A percentile compares a stretch with the other conserved stretches of the same genome.
These are phyloP conservation scores for Cordilura impudica DNA, from an alignment of 2,888 invertebrate genomes.

Conservation along the genomic window DNA sequence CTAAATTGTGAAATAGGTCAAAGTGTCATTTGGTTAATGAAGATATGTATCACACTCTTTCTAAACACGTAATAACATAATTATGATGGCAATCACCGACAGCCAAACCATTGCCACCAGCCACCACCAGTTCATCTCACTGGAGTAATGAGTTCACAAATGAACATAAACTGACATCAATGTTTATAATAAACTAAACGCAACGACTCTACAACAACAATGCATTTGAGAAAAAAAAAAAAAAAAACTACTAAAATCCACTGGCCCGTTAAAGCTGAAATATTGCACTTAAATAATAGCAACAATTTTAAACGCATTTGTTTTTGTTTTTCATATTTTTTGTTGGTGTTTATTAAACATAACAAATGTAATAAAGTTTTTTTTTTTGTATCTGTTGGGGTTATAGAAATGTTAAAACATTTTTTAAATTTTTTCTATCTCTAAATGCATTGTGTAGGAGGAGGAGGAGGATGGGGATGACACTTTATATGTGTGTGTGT, in stretches of 20 bases:
- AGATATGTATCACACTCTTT: constrained; percentile 23
- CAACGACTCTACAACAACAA: background rate
- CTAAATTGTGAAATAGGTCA: constrained; percentile 26
- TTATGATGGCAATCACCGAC: background rate
- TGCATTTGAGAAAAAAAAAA: background rate
- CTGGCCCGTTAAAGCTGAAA: constrained; percentile 3
- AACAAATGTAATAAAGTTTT: background rate
- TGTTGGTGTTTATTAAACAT: background rate
- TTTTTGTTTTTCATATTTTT: background rate
- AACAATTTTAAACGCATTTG: background rate
- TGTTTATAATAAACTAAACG: background rate
- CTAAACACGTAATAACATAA: background rate
- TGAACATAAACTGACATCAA: background rate
- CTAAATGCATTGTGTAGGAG: no score
- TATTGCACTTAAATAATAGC: constrained; percentile 24
- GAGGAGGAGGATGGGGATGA: no score
- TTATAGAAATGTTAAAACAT: background rate
- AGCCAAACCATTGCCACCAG: background rate
- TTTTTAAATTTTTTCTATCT: no score
- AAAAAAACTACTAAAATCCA: background rate
- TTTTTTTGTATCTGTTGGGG: background rate
- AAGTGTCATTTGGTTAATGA: constrained; percentile 36
- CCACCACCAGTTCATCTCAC: background rate
- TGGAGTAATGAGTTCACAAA: background rate
- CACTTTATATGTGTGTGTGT: background rate